Evolutionary conservation across 2,888 invertebrate species (phyloP), one percentile per base, ranked within the genome.

Genomic region (Punctoribates punctum): DNA sequence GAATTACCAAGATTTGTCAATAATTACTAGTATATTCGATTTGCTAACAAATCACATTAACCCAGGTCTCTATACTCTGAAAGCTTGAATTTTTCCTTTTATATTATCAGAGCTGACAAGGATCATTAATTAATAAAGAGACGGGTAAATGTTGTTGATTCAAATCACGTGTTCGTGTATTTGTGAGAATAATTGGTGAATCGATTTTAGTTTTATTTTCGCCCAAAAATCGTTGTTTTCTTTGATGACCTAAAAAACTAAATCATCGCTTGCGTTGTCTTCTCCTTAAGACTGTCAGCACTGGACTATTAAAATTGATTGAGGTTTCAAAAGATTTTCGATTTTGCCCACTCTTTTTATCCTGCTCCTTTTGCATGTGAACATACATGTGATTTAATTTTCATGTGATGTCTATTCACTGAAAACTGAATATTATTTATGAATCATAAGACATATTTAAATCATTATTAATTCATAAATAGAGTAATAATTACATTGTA

Each of bases 381-480:
- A 42, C 70, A 70, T 3, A n/a, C 70, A 70, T 70, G 42, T 70
- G 38, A 42, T 70, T 20, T 65, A 29, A 62, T 62, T n/a, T 17
- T 62, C 46, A 42, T 70, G 70, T 70, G 70, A 70, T 70, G 38
- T 34, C 9, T n/a, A n/a, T n/a, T n/a, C n/a, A n/a, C 23, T 70
- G 27, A 15, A 62, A 42, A 42, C 9, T 42, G 11, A 42, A 42
- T 42, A 70, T 46, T 11, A 11, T 38, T n/a, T 38, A 23, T 42
- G n/a, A 70, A 70, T 42, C 70, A 70, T 70, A 70, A 42, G 70
- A 70, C 70, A 42, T 20, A 38, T 70, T 15, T 38, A 17, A 8
- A 70, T 20, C 3, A 42, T 34, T 34, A n/a, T 11, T 27, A 27
- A 70, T 38, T 27, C 17, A 70, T n/a, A n/a, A n/a, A 20, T 42